These are phyloP conservation scores for Acleris laterana DNA, from an alignment of 2,888 invertebrate genomes.

Conservation along the genomic window DNA sequence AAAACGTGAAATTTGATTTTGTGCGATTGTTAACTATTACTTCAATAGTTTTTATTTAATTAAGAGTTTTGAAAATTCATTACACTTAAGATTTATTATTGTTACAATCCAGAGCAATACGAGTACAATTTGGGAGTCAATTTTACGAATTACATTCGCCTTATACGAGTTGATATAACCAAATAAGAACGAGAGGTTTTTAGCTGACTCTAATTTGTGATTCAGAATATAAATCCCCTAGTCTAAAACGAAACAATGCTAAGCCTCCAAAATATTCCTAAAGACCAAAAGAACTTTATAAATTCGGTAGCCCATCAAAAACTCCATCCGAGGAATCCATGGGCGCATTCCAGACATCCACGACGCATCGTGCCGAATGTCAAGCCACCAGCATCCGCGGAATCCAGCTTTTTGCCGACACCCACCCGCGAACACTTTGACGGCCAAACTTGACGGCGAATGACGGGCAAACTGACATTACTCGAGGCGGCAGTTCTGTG, in stretches of 20 bases:
- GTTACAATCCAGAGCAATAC: no score
- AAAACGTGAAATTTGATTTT: no score
- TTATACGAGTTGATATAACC: no score
- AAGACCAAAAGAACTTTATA: slow-evolving; percentile 34
- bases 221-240: slow-evolving; percentile 13
- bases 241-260: slow-evolving; percentile 25
- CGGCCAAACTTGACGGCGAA: slow-evolving; percentile 39
- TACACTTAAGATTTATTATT: no score
- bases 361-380: slow-evolving; percentile 46
- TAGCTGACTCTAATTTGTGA: slow-evolving; percentile 7
- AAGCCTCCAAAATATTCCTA: slow-evolving; percentile 25
- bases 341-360: slow-evolving; percentile 34
- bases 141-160: no score
- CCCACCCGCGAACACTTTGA: slow-evolving; percentile 73
- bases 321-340: slow-evolving; percentile 29
- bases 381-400: slow-evolving; percentile 39
- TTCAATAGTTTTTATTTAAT: no score
- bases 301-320: slow-evolving; percentile 36
- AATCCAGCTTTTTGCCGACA: slow-evolving; percentile 60
- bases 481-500: slow-evolving; percentile 62
- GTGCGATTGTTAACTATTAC: no score
- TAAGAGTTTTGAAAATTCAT: no score
- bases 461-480: slow-evolving; percentile 60
- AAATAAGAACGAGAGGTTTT: neutral
- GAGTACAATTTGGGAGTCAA: no score